These are phyloP conservation scores for Sebastes oblongus DNA, from an alignment of 2,797 vertebrate genomes.

Conservation along the genomic window DNA sequence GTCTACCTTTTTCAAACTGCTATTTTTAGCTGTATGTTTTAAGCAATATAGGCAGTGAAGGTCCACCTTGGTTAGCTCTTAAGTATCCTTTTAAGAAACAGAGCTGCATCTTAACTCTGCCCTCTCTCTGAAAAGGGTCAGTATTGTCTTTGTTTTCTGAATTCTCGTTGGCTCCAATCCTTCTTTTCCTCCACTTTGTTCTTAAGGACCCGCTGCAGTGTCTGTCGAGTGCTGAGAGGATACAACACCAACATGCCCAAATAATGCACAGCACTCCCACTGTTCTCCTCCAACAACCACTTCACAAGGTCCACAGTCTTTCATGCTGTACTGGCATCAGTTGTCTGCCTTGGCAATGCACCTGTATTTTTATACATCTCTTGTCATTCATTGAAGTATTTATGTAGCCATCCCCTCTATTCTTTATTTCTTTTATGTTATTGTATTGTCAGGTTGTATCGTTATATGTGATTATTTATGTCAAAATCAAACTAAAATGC, in stretches of 20 bases:
- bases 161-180: conserved; percentile 28
- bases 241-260: conserved; percentile 30
- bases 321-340: not conserved
- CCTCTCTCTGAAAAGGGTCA: conserved; percentile 38
- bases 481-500: conserved; percentile 45
- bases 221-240: conserved; percentile 16
- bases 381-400: conserved; percentile 10
- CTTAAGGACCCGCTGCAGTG: conserved; percentile 35
- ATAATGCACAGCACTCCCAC: conserved; percentile 28
- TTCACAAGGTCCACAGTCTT: conserved; percentile 9
- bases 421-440: not conserved
- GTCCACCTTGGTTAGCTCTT: conserved; percentile 15
- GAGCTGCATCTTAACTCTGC: conserved; percentile 34
- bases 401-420: not conserved
- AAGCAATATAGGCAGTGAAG: not conserved
- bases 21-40: conserved; percentile 5
- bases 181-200: conserved; percentile 39
- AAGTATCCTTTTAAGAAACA: conserved; percentile 19
- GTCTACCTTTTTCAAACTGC: not conserved
- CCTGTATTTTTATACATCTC: not conserved
- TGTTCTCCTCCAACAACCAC: conserved; percentile 12
- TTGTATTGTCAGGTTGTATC: conserved; percentile 8
- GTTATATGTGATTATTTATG: conserved; percentile 15
- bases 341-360: not conserved
- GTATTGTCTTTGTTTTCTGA: conserved; percentile 39